These are phyloP conservation scores for Pseudochirops corinnae DNA, from an alignment of 2,797 vertebrate species.

Conservation along the genomic window DNA sequence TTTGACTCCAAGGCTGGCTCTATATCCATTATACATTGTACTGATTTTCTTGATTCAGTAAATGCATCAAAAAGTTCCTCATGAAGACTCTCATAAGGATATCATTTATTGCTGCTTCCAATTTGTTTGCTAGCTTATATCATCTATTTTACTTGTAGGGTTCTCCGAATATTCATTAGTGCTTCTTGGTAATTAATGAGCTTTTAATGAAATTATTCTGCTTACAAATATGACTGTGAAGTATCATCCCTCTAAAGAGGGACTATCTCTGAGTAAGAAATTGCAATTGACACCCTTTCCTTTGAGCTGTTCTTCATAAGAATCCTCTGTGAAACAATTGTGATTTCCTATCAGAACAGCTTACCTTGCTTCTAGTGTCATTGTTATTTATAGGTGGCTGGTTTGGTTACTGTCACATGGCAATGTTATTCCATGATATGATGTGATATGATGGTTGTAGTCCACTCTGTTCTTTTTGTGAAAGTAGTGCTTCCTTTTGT, in stretches of 20 bases:
- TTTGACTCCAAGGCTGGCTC: neutral
- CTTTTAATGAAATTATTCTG: neutral
- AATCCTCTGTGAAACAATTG: slow-evolving; percentile 3
- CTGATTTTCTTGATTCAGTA: slow-evolving; percentile 14
- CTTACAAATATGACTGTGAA: neutral
- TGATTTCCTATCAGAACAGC: slow-evolving; percentile 53
- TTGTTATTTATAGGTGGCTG: slow-evolving; percentile 22
- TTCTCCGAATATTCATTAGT: slow-evolving; percentile 1
- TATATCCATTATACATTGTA: neutral
- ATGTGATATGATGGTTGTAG: slow-evolving; percentile 5
- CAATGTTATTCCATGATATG: slow-evolving; percentile 7
- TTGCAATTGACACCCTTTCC: slow-evolving; percentile 17
- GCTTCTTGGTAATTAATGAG: neutral
- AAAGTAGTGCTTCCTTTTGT: slow-evolving; percentile 31
- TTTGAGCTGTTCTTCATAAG: slow-evolving; percentile 24
- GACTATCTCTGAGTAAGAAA: slow-evolving; percentile 39
- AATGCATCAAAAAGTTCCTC: slow-evolving; percentile 62
- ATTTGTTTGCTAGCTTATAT: slow-evolving; percentile 31
- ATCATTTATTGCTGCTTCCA: slow-evolving; percentile 61
- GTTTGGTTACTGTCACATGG: slow-evolving; percentile 17
- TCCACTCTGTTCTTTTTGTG: slow-evolving; percentile 30
- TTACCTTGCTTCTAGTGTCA: neutral
- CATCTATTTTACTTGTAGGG: slow-evolving; percentile 1
- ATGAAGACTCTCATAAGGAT: slow-evolving; percentile 49
- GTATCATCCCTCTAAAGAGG: neutral